phyloP scores from a whole-genome alignment of 2,113 vertebrate species.

The Bombycilla garrulus region DNA sequence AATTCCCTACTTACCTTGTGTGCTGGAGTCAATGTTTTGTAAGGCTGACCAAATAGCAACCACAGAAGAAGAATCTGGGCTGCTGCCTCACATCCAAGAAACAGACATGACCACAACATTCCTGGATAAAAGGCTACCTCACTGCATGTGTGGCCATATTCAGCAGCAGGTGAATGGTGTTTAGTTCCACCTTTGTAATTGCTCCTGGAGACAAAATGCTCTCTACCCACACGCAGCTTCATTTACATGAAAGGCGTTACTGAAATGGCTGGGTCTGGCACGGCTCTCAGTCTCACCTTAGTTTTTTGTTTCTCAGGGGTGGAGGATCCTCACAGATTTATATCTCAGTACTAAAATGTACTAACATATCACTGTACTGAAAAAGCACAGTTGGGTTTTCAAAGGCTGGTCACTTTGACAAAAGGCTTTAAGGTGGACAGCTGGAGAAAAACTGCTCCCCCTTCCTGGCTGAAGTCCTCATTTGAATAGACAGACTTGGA shows the following conservation, averaged over 20 bases:
- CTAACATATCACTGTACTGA: background rate
- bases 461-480: background rate
- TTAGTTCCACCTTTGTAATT: background rate
- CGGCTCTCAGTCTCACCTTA: background rate
- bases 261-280: accelerated
- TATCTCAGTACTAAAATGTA: background rate
- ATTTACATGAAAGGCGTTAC: background rate
- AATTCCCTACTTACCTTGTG: background rate
- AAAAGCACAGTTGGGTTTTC: background rate
- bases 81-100: background rate
- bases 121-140: background rate
- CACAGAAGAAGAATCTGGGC: background rate
- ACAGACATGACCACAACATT: accelerated
- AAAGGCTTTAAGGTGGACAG: background rate
- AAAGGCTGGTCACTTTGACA: background rate
- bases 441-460: too few relatives aligned
- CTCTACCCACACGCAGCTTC: accelerated
- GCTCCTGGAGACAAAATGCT: background rate
- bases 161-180: too few relatives aligned
- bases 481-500: background rate
- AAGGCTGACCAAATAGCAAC: background rate
- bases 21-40: background rate
- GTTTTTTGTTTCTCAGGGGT: background rate
- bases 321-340: background rate
- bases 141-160: accelerated